Conservation (phyloP, 2,113 vertebrate species). For the Hydrolagus affinis region DNA sequence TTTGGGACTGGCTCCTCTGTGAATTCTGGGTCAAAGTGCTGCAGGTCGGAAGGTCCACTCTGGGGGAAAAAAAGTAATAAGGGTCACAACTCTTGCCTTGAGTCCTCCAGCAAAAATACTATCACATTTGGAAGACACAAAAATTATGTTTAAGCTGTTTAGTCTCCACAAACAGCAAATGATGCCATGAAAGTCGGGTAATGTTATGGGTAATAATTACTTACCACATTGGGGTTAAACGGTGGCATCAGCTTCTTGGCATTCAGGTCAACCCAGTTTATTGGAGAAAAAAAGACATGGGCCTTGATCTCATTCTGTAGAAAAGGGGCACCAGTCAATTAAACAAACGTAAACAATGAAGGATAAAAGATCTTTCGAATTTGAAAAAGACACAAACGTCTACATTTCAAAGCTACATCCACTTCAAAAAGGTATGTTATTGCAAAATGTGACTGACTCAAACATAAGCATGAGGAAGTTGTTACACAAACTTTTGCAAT, state of each 20-base stretch:
- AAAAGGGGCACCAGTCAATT: neutral
- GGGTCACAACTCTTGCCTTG: neutral
- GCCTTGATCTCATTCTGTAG: slow-evolving; percentile 90
- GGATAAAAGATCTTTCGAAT: slow-evolving; percentile 40
- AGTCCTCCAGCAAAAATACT: neutral
- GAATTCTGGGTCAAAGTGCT: slow-evolving; percentile 96
- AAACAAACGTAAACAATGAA: slow-evolving; percentile 35
- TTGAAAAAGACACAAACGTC: neutral
- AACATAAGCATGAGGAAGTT: neutral
- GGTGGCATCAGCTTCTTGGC: slow-evolving; percentile 96
- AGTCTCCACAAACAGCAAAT: neutral
- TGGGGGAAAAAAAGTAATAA: slow-evolving; percentile 39
- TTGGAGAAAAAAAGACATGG: slow-evolving; percentile 94
- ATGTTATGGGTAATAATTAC: slow-evolving; percentile 38
- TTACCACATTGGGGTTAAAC: slow-evolving; percentile 98
- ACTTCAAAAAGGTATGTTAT: neutral
- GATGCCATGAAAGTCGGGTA: neutral
- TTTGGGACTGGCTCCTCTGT: slow-evolving; percentile 91
- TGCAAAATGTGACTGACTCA: neutral
- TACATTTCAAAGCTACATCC: neutral
- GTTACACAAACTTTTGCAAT: neutral
- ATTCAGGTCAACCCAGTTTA: slow-evolving; percentile 98
- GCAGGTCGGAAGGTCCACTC: slow-evolving; percentile 87
- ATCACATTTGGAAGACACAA: neutral
- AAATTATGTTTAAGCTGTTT: neutral